Conservation (phyloP, 1,140 invertebrate species). For the Nasonia vitripennis region DNA sequence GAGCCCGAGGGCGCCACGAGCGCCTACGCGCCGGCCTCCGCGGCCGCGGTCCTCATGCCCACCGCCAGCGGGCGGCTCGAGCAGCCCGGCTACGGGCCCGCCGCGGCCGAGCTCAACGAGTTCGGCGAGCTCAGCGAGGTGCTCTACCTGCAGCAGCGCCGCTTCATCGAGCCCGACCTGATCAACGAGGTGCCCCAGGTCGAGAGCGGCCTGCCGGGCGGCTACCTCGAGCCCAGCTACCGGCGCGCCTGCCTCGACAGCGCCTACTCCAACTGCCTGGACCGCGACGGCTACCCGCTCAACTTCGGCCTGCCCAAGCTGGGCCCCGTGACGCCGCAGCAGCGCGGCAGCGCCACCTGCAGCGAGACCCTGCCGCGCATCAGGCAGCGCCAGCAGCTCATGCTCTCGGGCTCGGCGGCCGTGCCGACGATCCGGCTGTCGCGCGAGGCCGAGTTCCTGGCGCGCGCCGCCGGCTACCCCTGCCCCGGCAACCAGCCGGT, state of each 20-base stretch:
- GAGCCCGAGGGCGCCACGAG: constrained; percentile 42
- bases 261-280: constrained; percentile 73
- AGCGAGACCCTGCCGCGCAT: constrained; percentile 67
- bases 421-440: constrained; percentile 79
- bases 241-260: constrained; percentile 52
- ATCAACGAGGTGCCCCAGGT: constrained; percentile 69
- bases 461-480: constrained; percentile 68
- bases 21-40: constrained; percentile 44
- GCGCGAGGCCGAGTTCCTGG: constrained; percentile 81
- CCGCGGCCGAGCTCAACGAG: constrained; percentile 48
- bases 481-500: constrained; percentile 73
- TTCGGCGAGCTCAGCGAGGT: constrained; percentile 5
- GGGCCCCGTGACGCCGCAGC: constrained; percentile 73
- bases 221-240: constrained; percentile 57
- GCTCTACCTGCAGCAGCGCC: constrained; percentile 56
- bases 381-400: constrained; percentile 59
- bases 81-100: constrained; percentile 58
- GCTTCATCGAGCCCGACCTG: constrained; percentile 69
- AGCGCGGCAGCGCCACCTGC: constrained; percentile 71
- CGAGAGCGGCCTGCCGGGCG: neutral
- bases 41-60: constrained; percentile 55
- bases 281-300: constrained; percentile 84
- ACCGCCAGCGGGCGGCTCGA: neutral
- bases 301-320: constrained; percentile 87
- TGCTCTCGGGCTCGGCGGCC: constrained; percentile 56